Evolutionary conservation across 2,113 vertebrate species (phyloP), one percentile per base, ranked within the genome.

Genomic region (Amazona vittata): DNA sequence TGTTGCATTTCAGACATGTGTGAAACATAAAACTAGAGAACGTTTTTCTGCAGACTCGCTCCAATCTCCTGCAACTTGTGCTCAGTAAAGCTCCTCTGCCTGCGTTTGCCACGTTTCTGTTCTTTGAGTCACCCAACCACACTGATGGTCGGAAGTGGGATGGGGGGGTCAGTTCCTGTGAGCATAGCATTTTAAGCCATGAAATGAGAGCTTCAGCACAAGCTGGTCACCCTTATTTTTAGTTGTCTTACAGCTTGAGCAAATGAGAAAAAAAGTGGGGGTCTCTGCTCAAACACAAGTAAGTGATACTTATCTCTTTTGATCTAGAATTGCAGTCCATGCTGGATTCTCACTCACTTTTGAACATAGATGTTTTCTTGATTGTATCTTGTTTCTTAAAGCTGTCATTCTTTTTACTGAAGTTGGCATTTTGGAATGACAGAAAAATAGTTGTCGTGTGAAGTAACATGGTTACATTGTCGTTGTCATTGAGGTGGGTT

Each of bases 131-230:
- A 81, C 83, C 49, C 7, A 50, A 43, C 74, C 76, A 1, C 77
- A 15, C 17, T 41, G 60, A 16, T 46, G 43, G 64, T 41, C 35
- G 83, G 89, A 67, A 77, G 91, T 52, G 76, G 94, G 86, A 65
- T 55, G 75, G 76, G 83, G 79, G 71, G 62, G 41, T 49, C 74
- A 65, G 90, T 91, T 96, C 93, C 96, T 96, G 77, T 50, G 74
- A 83, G 37, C 70, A 41, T 60, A 81, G 88, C 80, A 35, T 86
- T 95, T 85, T 75, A 75, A 92, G 89, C 88, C 81, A 5, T 57
- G 29, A 68, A 87, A 81, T 11, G 57, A 95, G 95, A 96, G 77
- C 89, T 76, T 80, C 94, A 76, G 75, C 84, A 95, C 94, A 96
- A 97, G 92, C 91, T 88, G 65, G 11, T 75, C 73, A 82, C 73